phyloP scores from a whole-genome alignment of 2,113 vertebrate species.

The Leucosticte australis region DNA sequence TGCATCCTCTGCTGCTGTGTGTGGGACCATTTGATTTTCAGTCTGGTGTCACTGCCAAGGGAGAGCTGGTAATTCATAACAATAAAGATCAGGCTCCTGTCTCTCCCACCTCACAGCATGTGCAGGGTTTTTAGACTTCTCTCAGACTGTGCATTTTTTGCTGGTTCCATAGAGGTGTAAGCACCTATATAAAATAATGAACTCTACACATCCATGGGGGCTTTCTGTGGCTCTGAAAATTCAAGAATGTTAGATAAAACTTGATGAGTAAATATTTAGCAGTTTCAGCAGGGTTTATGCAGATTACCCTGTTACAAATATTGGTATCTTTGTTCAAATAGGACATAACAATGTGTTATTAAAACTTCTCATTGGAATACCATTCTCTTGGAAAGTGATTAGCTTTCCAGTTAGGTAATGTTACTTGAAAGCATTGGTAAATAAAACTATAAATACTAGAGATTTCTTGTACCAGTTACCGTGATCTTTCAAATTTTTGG shows the following conservation, averaged over 20 bases:
- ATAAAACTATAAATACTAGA: background rate
- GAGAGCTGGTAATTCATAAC: background rate
- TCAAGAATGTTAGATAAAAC: background rate
- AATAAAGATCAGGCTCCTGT: accelerated
- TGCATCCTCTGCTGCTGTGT: background rate
- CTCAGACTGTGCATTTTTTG: background rate
- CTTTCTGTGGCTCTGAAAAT: background rate
- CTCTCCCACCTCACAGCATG: background rate
- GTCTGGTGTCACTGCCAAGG: background rate
- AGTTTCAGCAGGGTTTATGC: background rate
- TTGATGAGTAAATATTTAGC: background rate
- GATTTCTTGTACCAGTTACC: background rate
- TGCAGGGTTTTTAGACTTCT: background rate
- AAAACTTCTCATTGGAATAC: background rate
- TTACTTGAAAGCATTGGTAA: background rate
- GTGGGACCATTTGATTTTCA: accelerated
- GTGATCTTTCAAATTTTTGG: background rate
- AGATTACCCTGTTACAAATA: background rate
- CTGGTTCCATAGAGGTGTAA: background rate
- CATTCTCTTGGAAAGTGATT: background rate
- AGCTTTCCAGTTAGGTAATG: background rate
- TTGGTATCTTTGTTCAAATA: background rate
- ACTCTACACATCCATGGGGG: accelerated
- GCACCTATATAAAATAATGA: background rate
- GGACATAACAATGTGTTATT: background rate